phyloP scores from a whole-genome alignment of 2,113 vertebrate genomes.

The Apodemus sylvaticus region DNA sequence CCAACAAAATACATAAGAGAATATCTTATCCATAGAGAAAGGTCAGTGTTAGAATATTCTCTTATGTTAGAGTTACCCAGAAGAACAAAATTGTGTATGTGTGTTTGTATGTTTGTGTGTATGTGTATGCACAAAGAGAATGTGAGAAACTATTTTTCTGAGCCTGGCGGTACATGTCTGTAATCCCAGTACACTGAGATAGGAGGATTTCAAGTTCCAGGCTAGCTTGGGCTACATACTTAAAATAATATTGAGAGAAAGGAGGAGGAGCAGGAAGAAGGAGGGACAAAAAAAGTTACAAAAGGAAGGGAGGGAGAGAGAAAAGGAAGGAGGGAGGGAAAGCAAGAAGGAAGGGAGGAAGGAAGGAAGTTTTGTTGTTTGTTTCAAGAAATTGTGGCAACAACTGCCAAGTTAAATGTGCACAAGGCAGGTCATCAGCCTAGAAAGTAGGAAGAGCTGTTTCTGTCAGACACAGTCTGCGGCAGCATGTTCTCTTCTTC shows the following conservation, averaged over 20 bases:
- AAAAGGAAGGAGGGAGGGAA: too few relatives aligned
- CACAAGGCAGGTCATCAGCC: background rate
- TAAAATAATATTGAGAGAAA: background rate
- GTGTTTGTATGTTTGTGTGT: background rate
- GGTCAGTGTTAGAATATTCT: background rate
- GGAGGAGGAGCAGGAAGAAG: accelerated
- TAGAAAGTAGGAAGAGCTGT: background rate
- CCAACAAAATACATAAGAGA: background rate
- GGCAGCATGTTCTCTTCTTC: background rate
- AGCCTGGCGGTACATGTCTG: background rate
- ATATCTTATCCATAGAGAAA: background rate
- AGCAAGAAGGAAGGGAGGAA: background rate
- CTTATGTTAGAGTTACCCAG: background rate
- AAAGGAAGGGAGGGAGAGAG: background rate
- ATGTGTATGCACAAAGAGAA: background rate
- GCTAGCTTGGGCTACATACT: background rate
- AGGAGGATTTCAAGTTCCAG: background rate
- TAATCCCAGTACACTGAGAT: background rate
- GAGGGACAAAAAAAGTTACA: too few relatives aligned
- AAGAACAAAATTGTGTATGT: background rate
- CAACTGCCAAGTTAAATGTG: background rate
- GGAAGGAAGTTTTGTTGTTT: background rate
- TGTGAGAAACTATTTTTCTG: background rate
- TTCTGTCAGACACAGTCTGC: background rate
- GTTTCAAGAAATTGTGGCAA: background rate